Conservation (phyloP, 2,888 invertebrate species). For the Ectemnius lituratus region DNA sequence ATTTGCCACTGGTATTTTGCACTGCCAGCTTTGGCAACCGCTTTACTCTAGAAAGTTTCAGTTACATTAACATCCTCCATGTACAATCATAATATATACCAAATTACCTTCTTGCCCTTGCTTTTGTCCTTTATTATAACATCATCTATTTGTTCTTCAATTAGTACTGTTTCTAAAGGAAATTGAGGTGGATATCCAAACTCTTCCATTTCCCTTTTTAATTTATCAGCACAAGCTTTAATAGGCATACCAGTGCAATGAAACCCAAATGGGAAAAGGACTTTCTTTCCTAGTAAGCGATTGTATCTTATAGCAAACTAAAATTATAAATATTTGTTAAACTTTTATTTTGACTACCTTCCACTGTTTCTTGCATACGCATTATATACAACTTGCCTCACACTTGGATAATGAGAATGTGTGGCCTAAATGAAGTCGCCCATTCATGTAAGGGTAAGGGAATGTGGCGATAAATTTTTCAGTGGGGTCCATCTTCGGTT, state of each 20-base stretch:
- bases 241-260: constrained; percentile 99
- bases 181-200: constrained; percentile 96
- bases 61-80: constrained; percentile 4
- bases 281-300: constrained; percentile 93
- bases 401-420: constrained; percentile 98
- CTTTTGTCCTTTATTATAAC: constrained; percentile 88
- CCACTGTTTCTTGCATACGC: neutral
- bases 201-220: constrained; percentile 93
- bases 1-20: constrained; percentile 99
- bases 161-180: constrained; percentile 81
- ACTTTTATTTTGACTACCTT: too few relatives aligned
- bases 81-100: constrained; percentile 6
- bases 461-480: constrained; percentile 97
- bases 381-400: constrained; percentile 82
- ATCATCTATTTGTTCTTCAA: constrained; percentile 80
- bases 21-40: constrained; percentile 91
- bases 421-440: constrained; percentile 97
- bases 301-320: constrained; percentile 95
- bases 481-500: constrained; percentile 79
- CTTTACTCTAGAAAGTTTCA: constrained; percentile 87
- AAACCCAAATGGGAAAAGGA: constrained; percentile 97
- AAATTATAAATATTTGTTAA: constrained; percentile 18
- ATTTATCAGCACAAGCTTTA: constrained; percentile 98
- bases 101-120: constrained; percentile 89
- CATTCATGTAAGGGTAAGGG: constrained; percentile 99